Percentiles rank a stretch among this genome's conserved stretches.
These are phyloP conservation scores for Paedocypris sp. DNA, from an alignment of 2,113 vertebrate species.

Conservation along the genomic window DNA sequence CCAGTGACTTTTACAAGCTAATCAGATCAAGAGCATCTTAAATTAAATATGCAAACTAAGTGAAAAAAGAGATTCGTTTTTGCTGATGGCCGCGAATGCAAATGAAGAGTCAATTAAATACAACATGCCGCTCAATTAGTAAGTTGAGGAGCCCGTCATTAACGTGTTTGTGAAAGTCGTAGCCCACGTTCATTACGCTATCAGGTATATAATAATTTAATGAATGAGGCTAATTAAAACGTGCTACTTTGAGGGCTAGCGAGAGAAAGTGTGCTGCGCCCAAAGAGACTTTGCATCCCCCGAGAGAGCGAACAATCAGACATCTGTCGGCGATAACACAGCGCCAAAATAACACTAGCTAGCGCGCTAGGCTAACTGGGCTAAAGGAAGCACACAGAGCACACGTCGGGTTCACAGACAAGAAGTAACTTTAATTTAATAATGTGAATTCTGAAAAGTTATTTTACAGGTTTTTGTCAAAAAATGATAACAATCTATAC, in stretches of 20 bases:
- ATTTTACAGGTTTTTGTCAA: slow-evolving; percentile 93
- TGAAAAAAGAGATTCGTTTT: slow-evolving; percentile 13
- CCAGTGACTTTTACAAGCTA: slow-evolving; percentile 31
- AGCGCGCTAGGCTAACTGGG: slow-evolving; percentile 46
- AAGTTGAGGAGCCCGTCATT: slow-evolving; percentile 32
- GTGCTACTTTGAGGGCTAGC: slow-evolving; percentile 3
- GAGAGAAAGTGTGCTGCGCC: neutral
- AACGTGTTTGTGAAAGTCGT: slow-evolving; percentile 20
- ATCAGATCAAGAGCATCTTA: slow-evolving; percentile 33
- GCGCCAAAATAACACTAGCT: slow-evolving; percentile 15
- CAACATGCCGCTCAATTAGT: slow-evolving; percentile 28
- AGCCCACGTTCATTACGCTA: slow-evolving; percentile 21
- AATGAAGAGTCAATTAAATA: slow-evolving; percentile 37
- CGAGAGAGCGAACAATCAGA: neutral
- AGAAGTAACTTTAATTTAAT: slow-evolving; percentile 99
- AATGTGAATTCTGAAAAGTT: slow-evolving; percentile 98
- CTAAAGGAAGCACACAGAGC: slow-evolving; percentile 58
- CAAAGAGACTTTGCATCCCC: neutral
- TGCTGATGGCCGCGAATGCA: slow-evolving; percentile 38
- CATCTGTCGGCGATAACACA: neutral
- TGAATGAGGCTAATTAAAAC: slow-evolving; percentile 27
- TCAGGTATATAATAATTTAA: slow-evolving; percentile 27
- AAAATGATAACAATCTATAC: slow-evolving; percentile 95
- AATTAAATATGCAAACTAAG: slow-evolving; percentile 30
- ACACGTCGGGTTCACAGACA: slow-evolving; percentile 72